Percentiles rank a stretch among this genome's conserved stretches.
phyloP scores from a whole-genome alignment of 1,140 invertebrate species.

The Drosophila baimaii region DNA sequence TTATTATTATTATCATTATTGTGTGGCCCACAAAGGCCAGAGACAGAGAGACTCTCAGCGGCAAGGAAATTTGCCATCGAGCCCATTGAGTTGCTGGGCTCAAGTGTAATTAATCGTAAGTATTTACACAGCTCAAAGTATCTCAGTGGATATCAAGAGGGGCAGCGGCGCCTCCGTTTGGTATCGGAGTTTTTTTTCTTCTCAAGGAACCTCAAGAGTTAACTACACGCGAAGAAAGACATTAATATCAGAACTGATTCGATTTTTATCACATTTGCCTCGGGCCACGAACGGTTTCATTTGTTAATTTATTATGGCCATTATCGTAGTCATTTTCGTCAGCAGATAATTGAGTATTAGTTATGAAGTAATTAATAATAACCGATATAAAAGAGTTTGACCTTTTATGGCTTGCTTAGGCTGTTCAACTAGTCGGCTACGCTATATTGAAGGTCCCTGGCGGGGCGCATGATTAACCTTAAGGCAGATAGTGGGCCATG shows the following conservation, averaged over 20 bases:
- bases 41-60: slow-evolving; percentile 23
- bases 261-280: not conserved
- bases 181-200: not conserved
- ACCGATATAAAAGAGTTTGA: slow-evolving; percentile 1
- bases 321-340: not conserved
- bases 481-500: not conserved
- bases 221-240: slow-evolving; percentile 14
- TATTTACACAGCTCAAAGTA: slow-evolving; percentile 63
- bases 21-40: slow-evolving; percentile 46
- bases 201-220: not conserved
- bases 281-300: not conserved
- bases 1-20: slow-evolving; percentile 18
- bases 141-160: slow-evolving; percentile 23
- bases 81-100: slow-evolving; percentile 52
- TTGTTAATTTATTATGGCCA: not conserved
- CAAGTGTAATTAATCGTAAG: slow-evolving; percentile 75
- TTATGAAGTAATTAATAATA: slow-evolving; percentile 13
- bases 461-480: not conserved
- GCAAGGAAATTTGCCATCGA: slow-evolving; percentile 66
- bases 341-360: not conserved
- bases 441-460: not conserved
- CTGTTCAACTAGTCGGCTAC: not conserved
- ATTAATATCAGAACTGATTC: slow-evolving; percentile 3
- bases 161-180: slow-evolving; percentile 40
- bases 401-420: not conserved